Percentiles rank a stretch among this genome's conserved stretches.
These are phyloP conservation scores for Whitmania pigra DNA, from an alignment of 1,140 invertebrate genomes.

Conservation along the genomic window DNA sequence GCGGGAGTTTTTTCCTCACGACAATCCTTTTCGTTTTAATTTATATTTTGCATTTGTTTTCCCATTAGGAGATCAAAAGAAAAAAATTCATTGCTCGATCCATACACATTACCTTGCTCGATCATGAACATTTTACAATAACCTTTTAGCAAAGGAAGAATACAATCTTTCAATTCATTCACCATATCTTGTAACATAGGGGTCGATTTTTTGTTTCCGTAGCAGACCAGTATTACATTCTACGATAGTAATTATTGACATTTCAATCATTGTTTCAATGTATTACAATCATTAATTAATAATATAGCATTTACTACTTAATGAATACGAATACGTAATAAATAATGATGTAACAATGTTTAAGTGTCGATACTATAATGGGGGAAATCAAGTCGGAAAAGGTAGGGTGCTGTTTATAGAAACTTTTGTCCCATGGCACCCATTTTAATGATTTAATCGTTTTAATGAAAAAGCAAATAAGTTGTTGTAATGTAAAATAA, in stretches of 20 bases:
- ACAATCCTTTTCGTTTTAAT: too few species aligned
- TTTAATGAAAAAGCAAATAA: too few species aligned
- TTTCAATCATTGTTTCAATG: neutral
- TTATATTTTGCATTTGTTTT: too few species aligned
- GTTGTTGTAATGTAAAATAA: too few species aligned
- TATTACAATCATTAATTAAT: neutral
- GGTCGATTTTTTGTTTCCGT: neutral
- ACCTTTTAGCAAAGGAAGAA: conserved; percentile 12
- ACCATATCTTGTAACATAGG: conserved; percentile 4
- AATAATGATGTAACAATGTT: neutral
- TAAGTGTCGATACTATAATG: neutral
- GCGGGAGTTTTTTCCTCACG: too few species aligned
- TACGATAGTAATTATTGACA: neutral
- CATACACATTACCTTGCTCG: too few species aligned
- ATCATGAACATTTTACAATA: neutral
- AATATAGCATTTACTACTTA: neutral
- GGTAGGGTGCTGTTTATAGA: too few species aligned
- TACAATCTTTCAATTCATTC: conserved; percentile 12
- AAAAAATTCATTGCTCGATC: too few species aligned
- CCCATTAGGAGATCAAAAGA: too few species aligned
- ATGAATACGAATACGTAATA: neutral
- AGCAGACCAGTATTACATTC: conserved; percentile 1
- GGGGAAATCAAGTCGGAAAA: neutral
- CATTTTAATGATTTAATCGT: too few species aligned
- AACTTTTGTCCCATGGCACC: too few species aligned